Evolutionary conservation across 2,797 vertebrate species (phyloP), one percentile per base, ranked within the genome.

Genomic region (Pangasius krempfi): DNA sequence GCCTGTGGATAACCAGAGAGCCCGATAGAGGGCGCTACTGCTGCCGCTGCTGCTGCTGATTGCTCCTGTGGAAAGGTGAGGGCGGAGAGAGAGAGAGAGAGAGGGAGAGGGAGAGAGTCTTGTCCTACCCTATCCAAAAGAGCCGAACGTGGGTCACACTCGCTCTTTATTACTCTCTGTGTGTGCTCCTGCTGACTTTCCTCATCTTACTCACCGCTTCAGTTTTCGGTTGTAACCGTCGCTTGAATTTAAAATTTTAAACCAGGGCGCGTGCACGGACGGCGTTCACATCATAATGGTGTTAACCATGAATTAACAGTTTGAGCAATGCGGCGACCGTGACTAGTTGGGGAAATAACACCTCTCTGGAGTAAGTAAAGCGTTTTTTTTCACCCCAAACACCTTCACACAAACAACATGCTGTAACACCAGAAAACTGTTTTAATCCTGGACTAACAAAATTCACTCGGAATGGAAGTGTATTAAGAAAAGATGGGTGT

Each of bases 281-380:
- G 2, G 25, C 20, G 66, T 72, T 56, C 22, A 70, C 22, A 54
- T 56, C 54, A 75, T 78, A 22, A 66, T 22, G 82, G 40, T 33
- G 82, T 64, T 56, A 30, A 56, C 4, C 3, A 2, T 37, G 79
- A 73, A 83, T 76, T 82, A 88, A 66, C 72, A 68, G 84, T 86
- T 79, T 84, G 70, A 83, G 82, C 56, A 83, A 89, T 90, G 89
- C 88, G 86, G 91, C 88, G 76, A 75, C 25, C 52, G 58, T 72
- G 75, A 85, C 54, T 18, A 87, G 60, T 64, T 73, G 66, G 84
- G 64, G 47, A 84, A 86, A 82, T 79, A 56, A 40, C 70, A 52
- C 66, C 79, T 56, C 73, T 27, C 12, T 40, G 30, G 58, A 68
- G 81, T 90, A 89, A 89, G 91, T 85, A 52, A 9, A 33, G 27